These are phyloP conservation scores for Standfussiana lucernea DNA, from an alignment of 2,888 invertebrate genomes.

Conservation along the genomic window DNA sequence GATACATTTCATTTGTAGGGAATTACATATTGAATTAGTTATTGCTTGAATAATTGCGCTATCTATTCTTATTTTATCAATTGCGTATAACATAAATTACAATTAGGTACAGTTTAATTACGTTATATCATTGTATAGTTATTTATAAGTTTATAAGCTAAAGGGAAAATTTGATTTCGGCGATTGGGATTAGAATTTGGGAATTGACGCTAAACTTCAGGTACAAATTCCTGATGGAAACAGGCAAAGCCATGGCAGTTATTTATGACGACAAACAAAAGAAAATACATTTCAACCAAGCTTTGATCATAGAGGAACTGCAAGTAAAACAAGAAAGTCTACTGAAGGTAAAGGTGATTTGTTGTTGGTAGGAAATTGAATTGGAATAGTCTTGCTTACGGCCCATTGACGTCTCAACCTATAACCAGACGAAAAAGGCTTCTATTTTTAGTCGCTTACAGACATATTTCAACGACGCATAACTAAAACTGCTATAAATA, in stretches of 20 bases:
- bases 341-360: not conserved
- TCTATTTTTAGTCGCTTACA: not conserved
- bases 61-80: too few species aligned
- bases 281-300: not conserved
- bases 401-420: not conserved
- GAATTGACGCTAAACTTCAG: not conserved
- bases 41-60: not conserved
- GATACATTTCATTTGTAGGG: constrained; percentile 25
- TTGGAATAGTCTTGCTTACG: not conserved
- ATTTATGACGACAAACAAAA: not conserved
- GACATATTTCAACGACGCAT: not conserved
- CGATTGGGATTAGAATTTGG: not conserved
- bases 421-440: not conserved
- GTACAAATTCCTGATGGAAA: not conserved
- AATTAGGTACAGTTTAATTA: not conserved
- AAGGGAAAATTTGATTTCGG: not conserved
- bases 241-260: too few species aligned
- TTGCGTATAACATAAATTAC: not conserved
- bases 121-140: not conserved
- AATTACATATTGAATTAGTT: not conserved
- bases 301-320: not conserved
- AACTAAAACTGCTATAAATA: not conserved
- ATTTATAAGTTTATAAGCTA: not conserved
- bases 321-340: not conserved
- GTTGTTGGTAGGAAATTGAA: not conserved